Conservation (phyloP, 2,888 invertebrate species). For the Biston stratarius region DNA sequence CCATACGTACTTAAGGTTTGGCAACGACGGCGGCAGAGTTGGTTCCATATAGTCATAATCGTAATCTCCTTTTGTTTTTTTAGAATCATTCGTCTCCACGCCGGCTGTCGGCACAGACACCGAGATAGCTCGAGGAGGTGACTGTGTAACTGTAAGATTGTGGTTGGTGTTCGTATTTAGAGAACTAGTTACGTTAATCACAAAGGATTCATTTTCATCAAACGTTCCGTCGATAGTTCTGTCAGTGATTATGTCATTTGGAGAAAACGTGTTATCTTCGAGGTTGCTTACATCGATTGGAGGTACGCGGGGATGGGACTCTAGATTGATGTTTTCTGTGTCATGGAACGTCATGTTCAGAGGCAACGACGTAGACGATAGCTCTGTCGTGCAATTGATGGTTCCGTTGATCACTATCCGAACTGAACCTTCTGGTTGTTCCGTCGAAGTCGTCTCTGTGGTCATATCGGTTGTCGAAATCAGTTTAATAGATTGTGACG, state of each 20-base stretch:
- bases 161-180: constrained; percentile 73
- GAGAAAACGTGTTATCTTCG: constrained; percentile 69
- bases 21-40: constrained; percentile 93
- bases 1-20: constrained; percentile 89
- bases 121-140: constrained; percentile 52
- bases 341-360: constrained; percentile 63
- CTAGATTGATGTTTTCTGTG: constrained; percentile 58
- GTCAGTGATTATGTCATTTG: constrained; percentile 77
- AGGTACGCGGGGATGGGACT: constrained; percentile 66
- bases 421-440: constrained; percentile 71
- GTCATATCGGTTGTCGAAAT: constrained; percentile 42
- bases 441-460: constrained; percentile 55
- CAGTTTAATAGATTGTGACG: constrained; percentile 7
- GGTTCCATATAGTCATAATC: constrained; percentile 90
- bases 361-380: constrained; percentile 75
- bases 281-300: constrained; percentile 58
- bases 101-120: constrained; percentile 67
- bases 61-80: constrained; percentile 87
- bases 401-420: constrained; percentile 78
- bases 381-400: constrained; percentile 78
- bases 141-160: constrained; percentile 55
- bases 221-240: constrained; percentile 65
- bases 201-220: constrained; percentile 83
- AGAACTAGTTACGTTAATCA: constrained; percentile 86
- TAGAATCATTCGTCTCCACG: constrained; percentile 79